A percentile compares a stretch with the other conserved stretches of the same genome.
These are phyloP conservation scores for Cylloceria caligata DNA, from an alignment of 2,888 invertebrate genomes.

Conservation along the genomic window DNA sequence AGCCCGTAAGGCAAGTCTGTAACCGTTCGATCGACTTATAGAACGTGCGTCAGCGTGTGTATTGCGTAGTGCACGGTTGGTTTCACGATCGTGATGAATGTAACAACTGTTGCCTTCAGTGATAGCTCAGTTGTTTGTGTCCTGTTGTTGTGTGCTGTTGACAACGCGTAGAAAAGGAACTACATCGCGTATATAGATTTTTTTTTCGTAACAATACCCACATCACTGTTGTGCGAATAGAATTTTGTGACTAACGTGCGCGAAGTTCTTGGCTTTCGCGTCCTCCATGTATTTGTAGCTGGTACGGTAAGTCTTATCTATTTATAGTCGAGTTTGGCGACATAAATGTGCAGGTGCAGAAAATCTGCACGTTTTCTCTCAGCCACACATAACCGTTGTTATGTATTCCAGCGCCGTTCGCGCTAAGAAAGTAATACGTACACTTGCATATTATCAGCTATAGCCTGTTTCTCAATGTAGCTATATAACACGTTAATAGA, in stretches of 20 bases:
- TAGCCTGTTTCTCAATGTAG: conserved; percentile 5
- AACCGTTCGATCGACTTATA: conserved; percentile 10
- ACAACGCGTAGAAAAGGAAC: background rate
- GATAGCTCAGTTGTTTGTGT: conserved; percentile 5
- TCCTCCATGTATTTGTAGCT: conserved; percentile 21
- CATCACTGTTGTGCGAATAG: background rate
- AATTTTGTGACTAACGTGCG: background rate
- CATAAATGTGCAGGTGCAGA: background rate
- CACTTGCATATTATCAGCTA: background rate
- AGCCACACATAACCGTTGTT: conserved; percentile 15
- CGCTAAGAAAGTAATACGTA: conserved; percentile 1
- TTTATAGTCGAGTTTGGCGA: conserved; percentile 22
- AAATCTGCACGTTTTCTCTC: conserved; percentile 8
- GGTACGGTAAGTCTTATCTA: conserved; percentile 24
- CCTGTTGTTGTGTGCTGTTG: background rate
- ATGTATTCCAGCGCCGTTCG: conserved; percentile 16
- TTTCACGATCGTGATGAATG: conserved; percentile 16
- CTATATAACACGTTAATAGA: background rate
- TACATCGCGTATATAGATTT: background rate
- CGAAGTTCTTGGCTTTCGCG: background rate
- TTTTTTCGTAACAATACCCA: background rate
- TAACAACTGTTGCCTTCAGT: conserved; percentile 5
- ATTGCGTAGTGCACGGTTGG: conserved; percentile 28
- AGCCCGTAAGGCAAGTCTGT: conserved; percentile 8
- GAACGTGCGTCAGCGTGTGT: conserved; percentile 19